Conservation (phyloP, 1,140 invertebrate species). For the Phortica variegata region DNA sequence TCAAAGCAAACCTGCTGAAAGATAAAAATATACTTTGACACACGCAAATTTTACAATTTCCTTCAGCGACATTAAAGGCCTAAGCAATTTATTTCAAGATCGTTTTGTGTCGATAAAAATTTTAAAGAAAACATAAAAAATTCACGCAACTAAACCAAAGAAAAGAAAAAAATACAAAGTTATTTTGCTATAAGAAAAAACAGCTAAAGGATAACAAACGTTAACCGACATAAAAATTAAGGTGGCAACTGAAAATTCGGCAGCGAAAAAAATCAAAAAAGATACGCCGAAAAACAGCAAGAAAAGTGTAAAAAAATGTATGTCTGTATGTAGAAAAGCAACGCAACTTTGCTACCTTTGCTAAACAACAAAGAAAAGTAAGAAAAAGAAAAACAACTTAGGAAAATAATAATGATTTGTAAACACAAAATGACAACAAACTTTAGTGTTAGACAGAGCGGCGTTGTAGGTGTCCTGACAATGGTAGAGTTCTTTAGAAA, state of each 20-base stretch:
- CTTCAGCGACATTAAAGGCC: too few relatives aligned
- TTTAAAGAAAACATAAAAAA: slow-evolving; percentile 28
- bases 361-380: background rate
- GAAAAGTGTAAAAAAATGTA: background rate
- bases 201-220: too few relatives aligned
- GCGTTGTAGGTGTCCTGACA: background rate
- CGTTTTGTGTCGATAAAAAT: slow-evolving; percentile 37
- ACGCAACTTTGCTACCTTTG: slow-evolving; percentile 29
- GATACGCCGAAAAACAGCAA: slow-evolving; percentile 4
- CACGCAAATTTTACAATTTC: too few relatives aligned
- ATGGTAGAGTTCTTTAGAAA: too few relatives aligned
- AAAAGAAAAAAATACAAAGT: background rate
- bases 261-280: slow-evolving; percentile 24
- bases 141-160: slow-evolving; percentile 5
- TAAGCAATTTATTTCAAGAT: slow-evolving; percentile 16
- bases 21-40: too few relatives aligned
- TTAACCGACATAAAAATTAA: slow-evolving; percentile 39
- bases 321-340: too few relatives aligned
- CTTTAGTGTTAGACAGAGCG: background rate
- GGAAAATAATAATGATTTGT: slow-evolving; percentile 53
- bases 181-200: slow-evolving; percentile 3
- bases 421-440: slow-evolving; percentile 35
- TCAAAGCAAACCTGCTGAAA: too few relatives aligned
- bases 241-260: slow-evolving; percentile 40
- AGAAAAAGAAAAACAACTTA: slow-evolving; percentile 31